Evolutionary conservation across 1,140 invertebrate species (phyloP).

Genomic region (Brachionus asplanchnoidis): DNA sequence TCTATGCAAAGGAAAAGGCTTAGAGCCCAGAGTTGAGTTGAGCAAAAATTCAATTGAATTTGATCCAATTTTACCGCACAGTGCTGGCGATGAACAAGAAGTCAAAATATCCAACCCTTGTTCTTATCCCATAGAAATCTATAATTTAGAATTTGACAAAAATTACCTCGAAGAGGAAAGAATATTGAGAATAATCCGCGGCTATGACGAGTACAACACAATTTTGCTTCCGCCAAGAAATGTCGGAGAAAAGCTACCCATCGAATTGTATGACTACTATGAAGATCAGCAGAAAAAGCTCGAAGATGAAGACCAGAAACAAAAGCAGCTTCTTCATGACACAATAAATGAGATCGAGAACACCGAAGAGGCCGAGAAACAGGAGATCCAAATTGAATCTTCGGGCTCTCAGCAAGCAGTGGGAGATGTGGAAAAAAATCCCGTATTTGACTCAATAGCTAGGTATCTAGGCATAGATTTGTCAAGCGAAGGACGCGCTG

Average conservation of each 20-base stretch:
- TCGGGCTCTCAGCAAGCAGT: constrained; percentile 45
- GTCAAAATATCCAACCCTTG: constrained; percentile 55
- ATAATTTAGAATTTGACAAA: constrained; percentile 56
- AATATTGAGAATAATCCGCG: constrained; percentile 55
- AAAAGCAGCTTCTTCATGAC: constrained; percentile 44
- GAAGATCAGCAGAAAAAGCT: constrained; percentile 55
- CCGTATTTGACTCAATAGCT: constrained; percentile 55
- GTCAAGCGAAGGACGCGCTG: constrained; percentile 54
- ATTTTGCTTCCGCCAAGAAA: constrained; percentile 53
- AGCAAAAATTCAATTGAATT: constrained; percentile 53
- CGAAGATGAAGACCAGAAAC: constrained; percentile 51
- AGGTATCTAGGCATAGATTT: constrained; percentile 56
- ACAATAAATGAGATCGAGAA: constrained; percentile 3
- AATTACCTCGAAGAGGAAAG: constrained; percentile 57
- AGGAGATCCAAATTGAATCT: neutral
- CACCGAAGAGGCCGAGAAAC: neutral
- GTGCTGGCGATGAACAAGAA: constrained; percentile 54
- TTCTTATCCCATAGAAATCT: constrained; percentile 56
- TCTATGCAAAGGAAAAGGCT: constrained; percentile 53
- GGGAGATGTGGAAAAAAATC: constrained; percentile 56
- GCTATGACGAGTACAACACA: constrained; percentile 57
- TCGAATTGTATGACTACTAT: constrained; percentile 54
- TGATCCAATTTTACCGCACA: constrained; percentile 56
- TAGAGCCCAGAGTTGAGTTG: constrained; percentile 54
- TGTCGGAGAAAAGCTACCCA: constrained; percentile 53